phyloP scores from a whole-genome alignment of 2,797 vertebrate genomes.

The Sciaenops ocellatus region DNA sequence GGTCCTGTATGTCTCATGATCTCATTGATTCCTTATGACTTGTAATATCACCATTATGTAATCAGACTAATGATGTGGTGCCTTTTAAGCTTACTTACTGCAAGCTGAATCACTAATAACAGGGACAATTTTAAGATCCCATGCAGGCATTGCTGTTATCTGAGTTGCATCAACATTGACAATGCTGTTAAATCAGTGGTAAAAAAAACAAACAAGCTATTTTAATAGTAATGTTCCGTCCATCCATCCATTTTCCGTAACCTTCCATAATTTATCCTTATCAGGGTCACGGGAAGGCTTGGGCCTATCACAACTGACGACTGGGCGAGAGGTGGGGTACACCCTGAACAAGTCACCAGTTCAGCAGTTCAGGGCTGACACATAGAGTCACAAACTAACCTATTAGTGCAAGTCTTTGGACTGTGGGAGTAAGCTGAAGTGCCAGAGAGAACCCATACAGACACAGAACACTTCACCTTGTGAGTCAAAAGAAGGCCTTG shows the following conservation, averaged over 20 bases:
- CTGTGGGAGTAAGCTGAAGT: no score
- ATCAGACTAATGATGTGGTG: neutral
- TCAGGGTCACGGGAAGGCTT: no score
- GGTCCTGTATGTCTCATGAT: slow-evolving; percentile 3
- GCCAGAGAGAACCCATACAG: no score
- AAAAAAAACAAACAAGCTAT: neutral
- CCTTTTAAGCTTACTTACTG: neutral
- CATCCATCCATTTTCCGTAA: no score
- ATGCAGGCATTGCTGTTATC: neutral
- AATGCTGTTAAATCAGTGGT: neutral
- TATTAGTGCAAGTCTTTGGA: no score
- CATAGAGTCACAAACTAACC: no score
- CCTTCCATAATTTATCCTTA: no score
- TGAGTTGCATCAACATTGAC: neutral
- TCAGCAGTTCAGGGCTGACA: no score
- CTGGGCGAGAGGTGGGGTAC: no score
- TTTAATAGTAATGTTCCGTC: neutral
- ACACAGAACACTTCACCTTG: no score
- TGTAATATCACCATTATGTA: neutral
- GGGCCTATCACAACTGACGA: no score
- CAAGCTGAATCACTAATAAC: neutral
- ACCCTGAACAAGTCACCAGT: no score
- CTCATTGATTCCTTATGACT: neutral
- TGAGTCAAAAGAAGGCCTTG: neutral
- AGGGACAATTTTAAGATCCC: neutral